phyloP scores from a whole-genome alignment of 2,113 vertebrate species.

The Sylvilagus bachmani region DNA sequence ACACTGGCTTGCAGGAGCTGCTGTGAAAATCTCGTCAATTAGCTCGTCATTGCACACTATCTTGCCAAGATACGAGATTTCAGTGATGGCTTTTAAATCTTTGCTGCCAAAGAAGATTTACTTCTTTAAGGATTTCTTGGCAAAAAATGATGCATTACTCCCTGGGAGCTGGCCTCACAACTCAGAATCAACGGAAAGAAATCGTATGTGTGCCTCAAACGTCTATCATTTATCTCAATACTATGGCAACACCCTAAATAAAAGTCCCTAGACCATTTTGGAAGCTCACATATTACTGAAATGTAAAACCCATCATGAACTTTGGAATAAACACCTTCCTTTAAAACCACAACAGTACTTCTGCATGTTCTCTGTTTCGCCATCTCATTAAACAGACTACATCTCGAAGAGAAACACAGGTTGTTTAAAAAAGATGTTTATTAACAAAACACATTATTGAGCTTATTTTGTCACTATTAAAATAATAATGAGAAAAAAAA shows the following conservation, averaged over 20 bases:
- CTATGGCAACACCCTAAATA: neutral
- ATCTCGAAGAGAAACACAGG: neutral
- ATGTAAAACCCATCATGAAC: neutral
- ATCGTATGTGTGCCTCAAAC: neutral
- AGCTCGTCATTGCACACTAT: neutral
- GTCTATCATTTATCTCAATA: conserved; percentile 33
- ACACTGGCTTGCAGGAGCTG: neutral
- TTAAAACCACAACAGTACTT: neutral
- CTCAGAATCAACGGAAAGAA: neutral
- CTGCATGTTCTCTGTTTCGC: neutral
- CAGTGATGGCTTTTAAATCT: conserved; percentile 36
- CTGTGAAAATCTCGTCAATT: conserved; percentile 9
- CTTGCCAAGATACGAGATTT: conserved; percentile 13
- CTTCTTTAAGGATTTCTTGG: conserved; percentile 62
- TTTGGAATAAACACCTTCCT: neutral
- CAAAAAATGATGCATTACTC: neutral
- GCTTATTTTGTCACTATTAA: neutral
- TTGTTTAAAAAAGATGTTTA: neutral
- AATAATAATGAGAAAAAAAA: neutral
- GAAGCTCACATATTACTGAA: neutral
- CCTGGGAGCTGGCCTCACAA: neutral
- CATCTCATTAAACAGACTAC: neutral
- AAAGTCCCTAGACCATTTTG: neutral
- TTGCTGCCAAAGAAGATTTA: conserved; percentile 40
- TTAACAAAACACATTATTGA: neutral